A percentile compares a stretch with the other conserved stretches of the same genome.
These are phyloP conservation scores for Keiferia lycopersicella DNA, from an alignment of 2,888 invertebrate species.

Conservation along the genomic window DNA sequence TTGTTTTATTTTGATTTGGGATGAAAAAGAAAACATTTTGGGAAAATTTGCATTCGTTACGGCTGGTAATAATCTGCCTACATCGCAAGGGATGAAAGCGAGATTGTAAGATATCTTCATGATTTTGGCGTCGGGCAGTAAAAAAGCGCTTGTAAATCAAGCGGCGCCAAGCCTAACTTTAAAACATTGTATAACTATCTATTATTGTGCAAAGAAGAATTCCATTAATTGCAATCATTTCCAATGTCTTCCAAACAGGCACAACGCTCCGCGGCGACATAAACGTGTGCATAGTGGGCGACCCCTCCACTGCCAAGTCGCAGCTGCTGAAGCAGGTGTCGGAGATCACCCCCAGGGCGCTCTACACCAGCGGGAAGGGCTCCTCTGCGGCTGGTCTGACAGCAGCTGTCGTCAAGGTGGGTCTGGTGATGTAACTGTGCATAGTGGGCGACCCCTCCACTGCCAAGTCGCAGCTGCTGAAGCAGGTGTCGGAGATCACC, in stretches of 20 bases:
- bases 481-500: constrained; percentile 94
- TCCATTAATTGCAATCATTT: no score
- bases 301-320: constrained; percentile 99
- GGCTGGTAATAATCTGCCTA: no score
- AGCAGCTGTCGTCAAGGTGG: constrained; percentile 94
- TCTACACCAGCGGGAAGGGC: constrained; percentile 99
- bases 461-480: constrained; percentile 98
- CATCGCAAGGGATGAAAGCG: no score
- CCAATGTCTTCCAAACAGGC: constrained; percentile 63
- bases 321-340: constrained; percentile 97
- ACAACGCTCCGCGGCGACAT: constrained; percentile 97
- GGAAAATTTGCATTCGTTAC: no score
- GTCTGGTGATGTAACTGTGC: constrained; percentile 80
- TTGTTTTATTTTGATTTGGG: no score
- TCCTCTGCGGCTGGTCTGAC: constrained; percentile 99
- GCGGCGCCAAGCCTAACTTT: no score
- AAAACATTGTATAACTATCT: no score
- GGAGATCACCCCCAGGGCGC: constrained; percentile 96
- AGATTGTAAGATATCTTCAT: no score
- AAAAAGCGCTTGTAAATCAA: no score
- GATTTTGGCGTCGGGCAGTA: no score
- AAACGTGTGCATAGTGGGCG: constrained; percentile 98
- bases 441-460: constrained; percentile 99
- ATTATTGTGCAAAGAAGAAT: no score
- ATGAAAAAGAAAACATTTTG: no score